A percentile compares a stretch with the other conserved stretches of the same genome.
phyloP scores from a whole-genome alignment of 2,797 vertebrate genomes.

The Calcarius lapponicus region DNA sequence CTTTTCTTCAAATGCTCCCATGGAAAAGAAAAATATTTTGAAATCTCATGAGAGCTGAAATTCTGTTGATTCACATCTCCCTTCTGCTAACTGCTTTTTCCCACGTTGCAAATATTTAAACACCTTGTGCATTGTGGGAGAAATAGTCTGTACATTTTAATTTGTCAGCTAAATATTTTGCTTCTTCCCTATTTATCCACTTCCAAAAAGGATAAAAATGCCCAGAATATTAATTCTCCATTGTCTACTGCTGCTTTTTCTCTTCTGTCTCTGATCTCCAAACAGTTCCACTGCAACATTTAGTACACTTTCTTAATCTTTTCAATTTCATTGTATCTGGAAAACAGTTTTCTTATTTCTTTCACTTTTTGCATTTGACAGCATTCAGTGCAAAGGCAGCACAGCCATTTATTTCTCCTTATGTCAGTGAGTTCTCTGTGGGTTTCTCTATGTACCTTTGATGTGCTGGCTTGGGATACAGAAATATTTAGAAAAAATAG shows the following conservation, averaged over 20 bases:
- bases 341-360: not conserved
- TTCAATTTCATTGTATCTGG: not conserved
- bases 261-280: not conserved
- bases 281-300: not conserved
- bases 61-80: not conserved
- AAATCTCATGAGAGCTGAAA: not conserved
- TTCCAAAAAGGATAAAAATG: not conserved
- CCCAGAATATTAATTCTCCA: not conserved
- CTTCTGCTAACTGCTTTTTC: not conserved
- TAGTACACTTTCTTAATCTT: not conserved
- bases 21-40: not conserved
- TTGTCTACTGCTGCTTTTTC: not conserved
- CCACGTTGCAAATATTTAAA: not conserved
- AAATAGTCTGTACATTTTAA: not conserved
- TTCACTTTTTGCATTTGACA: not conserved
- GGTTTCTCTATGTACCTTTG: accelerated
- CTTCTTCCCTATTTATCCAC: not conserved
- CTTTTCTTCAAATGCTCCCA: not conserved
- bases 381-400: not conserved
- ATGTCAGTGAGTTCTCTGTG: not conserved
- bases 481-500: not conserved
- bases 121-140: not conserved
- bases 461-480: not conserved
- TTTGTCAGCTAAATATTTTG: not conserved
- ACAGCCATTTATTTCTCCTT: not conserved